Percentiles rank a stretch among this genome's conserved stretches.
Evolutionary conservation across 1,140 invertebrate genomes (phyloP).

Genomic region (Myzus persicae): DNA sequence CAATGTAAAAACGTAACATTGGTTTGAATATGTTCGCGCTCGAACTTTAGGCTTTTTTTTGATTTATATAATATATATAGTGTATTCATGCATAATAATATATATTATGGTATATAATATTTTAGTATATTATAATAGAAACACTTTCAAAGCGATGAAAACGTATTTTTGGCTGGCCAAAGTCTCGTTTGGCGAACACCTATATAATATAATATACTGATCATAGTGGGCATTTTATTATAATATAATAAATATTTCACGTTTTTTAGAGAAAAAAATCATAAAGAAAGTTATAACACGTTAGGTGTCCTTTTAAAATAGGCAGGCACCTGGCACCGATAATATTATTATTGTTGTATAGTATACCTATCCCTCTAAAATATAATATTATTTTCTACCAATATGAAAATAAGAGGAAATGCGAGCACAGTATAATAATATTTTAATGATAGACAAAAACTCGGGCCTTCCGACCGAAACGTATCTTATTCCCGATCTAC

Average conservation of each 20-base stretch:
- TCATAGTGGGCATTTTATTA: background rate
- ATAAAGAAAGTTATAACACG: background rate
- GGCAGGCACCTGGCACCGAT: background rate
- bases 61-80: background rate
- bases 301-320: background rate
- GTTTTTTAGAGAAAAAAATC: background rate
- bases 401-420: constrained; percentile 49
- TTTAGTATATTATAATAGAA: background rate
- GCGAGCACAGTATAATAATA: background rate
- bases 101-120: background rate
- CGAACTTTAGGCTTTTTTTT: background rate
- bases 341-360: background rate
- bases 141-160: background rate
- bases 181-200: background rate
- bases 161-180: background rate
- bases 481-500: constrained; percentile 16
- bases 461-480: background rate
- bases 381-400: constrained; percentile 15
- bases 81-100: background rate
- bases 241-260: background rate
- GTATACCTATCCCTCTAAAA: constrained; percentile 20
- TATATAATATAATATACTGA: background rate
- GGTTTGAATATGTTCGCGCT: background rate
- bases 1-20: background rate
- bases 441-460: background rate